These are phyloP conservation scores for Acanthosoma haemorrhoidale DNA, from an alignment of 2,888 invertebrate species.

Conservation along the genomic window DNA sequence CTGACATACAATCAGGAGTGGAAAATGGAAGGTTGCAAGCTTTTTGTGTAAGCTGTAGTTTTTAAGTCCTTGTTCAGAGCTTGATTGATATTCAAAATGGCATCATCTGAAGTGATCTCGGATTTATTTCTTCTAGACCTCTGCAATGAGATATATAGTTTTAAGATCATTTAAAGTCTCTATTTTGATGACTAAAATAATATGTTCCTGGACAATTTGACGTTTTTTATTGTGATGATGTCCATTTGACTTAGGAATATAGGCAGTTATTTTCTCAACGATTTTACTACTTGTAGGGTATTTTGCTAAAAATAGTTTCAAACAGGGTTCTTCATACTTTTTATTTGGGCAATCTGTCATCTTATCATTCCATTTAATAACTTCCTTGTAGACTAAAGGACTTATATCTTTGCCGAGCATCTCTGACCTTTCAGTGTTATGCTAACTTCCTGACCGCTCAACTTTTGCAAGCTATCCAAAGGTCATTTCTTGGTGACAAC, in stretches of 20 bases:
- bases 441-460: not conserved
- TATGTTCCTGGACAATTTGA: constrained; percentile 42
- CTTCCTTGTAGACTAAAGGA: not conserved
- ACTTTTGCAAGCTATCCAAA: not conserved
- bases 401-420: not conserved
- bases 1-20: constrained; percentile 61
- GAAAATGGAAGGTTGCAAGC: constrained; percentile 68
- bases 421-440: not conserved
- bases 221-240: constrained; percentile 3
- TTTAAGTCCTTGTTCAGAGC: constrained; percentile 87
- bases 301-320: not conserved
- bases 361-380: not conserved
- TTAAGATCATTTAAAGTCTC: too few species aligned
- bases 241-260: not conserved
- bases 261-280: not conserved
- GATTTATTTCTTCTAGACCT: constrained; percentile 73
- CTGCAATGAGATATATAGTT: too few species aligned
- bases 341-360: not conserved
- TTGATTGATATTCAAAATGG: constrained; percentile 72
- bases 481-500: constrained; percentile 34
- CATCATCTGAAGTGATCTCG: constrained; percentile 87
- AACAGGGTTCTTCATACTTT: not conserved
- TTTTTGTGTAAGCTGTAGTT: constrained; percentile 72
- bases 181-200: too few species aligned
- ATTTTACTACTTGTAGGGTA: not conserved